Base-by-base conservation (phyloP, 2,113 vertebrate species). In the Pogonocichla stellata region DNA sequence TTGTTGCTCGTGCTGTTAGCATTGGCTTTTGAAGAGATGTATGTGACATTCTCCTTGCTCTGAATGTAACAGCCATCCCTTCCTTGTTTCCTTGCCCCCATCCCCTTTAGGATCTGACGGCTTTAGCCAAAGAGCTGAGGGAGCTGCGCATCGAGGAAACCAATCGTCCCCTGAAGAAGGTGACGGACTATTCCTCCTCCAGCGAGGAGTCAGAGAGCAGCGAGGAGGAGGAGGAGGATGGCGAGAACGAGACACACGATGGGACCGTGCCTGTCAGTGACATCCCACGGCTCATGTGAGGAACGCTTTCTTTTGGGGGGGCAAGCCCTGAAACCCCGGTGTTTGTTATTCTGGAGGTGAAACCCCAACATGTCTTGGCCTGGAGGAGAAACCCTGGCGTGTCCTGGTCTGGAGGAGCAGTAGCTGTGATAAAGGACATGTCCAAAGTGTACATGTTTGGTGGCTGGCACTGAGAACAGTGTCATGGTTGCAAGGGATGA, bases 181-280 rank as follows among this genome's bases (percentile, higher is more conserved):
- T 99, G 97, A 99, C 99, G 0, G 99, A 99, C 96, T 99, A 99
- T 94, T 99, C 99, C 16, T 99, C 99, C 14, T 99, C 99, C 96
- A 99, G 99, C 0, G 99, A 99, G 90, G 99, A 99, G 64, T 99
- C 99, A 0, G 99, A 99, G 93, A 99, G 99, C 95, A 99, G 99
- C 5, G 99, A 98, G 40, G 98, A 98, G 64, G 98, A 99, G 86
- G 99, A 99, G 10, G 99, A 99, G 91, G 99, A 99, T 1, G 99
- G 98, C 43, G 99, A 99, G 50, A 99, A 98, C 2, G 99, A 99
- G 80, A 98, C 98, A 0, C 99, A 99, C 0, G 99, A 99, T 8
- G 99, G 99, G 19, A 99, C 99, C 0, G 99, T 99, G 95, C 98
- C 99, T 6, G 99, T 99, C 97, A 99, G 99, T n/a, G 99, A 99